Conservation (phyloP, 1,140 invertebrate species). For the Drosophila parvula region DNA sequence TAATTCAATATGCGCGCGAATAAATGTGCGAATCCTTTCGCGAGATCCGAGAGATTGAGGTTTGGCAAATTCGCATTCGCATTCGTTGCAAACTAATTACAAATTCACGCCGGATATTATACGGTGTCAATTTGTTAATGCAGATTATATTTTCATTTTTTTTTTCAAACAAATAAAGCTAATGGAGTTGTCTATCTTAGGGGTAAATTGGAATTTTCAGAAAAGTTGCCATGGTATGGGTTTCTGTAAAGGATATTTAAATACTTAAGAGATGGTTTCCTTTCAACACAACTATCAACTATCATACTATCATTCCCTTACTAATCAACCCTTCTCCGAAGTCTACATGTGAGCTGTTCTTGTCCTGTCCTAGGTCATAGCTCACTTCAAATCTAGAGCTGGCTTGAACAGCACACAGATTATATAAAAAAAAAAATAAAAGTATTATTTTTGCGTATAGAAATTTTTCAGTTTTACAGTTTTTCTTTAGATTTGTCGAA, state of each 20-base stretch:
- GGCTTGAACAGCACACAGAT: background rate
- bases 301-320: too few relatives aligned
- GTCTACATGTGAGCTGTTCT: background rate
- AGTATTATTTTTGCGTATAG: background rate
- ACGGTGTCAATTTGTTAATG: constrained; percentile 59
- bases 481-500: background rate
- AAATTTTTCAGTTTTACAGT: background rate
- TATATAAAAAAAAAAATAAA: background rate
- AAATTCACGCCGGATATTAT: constrained; percentile 37
- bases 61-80: constrained; percentile 49
- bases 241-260: background rate
- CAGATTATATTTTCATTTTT: constrained; percentile 9
- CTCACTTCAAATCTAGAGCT: background rate
- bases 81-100: constrained; percentile 51
- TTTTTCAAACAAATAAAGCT: constrained; percentile 32
- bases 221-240: background rate
- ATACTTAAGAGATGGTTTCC: background rate
- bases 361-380: too few relatives aligned
- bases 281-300: too few relatives aligned
- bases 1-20: constrained; percentile 75
- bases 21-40: constrained; percentile 28
- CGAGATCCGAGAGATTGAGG: constrained; percentile 13
- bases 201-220: constrained; percentile 3
- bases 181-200: background rate
- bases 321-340: too few relatives aligned